phyloP scores from a whole-genome alignment of 92 coral and sea anemone genomes.

The Porites divaricata region DNA sequence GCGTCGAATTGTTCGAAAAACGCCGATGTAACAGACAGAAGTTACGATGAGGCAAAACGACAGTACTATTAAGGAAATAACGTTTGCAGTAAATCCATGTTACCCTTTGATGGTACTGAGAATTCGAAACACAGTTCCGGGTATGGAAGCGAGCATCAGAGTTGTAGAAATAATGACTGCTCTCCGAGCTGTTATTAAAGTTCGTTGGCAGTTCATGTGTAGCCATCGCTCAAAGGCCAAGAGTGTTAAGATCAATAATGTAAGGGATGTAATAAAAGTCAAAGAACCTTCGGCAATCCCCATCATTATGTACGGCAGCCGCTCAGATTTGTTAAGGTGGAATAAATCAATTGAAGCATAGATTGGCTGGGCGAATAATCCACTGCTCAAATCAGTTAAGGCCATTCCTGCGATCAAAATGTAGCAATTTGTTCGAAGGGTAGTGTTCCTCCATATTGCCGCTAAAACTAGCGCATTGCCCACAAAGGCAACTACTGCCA shows the following conservation, averaged over 20 bases:
- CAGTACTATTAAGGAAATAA: slow-evolving; percentile 4
- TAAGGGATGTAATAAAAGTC: not conserved
- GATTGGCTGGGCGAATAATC: not conserved
- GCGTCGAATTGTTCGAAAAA: slow-evolving; percentile 33
- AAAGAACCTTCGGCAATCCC: not conserved
- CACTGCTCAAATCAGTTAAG: not conserved
- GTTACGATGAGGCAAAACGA: slow-evolving; percentile 44
- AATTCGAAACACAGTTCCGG: not conserved
- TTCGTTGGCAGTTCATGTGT: slow-evolving; percentile 3
- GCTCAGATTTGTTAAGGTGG: not conserved
- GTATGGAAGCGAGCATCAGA: not conserved
- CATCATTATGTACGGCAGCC: not conserved
- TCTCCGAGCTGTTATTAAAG: not conserved
- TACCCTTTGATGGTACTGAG: not conserved
- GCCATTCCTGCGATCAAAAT: not conserved
- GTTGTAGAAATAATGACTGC: not conserved
- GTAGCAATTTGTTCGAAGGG: not conserved
- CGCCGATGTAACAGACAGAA: slow-evolving; percentile 46
- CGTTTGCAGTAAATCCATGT: not conserved
- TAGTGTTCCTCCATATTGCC: not conserved
- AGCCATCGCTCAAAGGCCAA: slow-evolving; percentile 38
- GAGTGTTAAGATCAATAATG: not conserved
- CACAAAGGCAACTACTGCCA: not conserved
- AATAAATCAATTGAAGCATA: not conserved
- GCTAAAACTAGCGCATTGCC: not conserved